These are phyloP conservation scores for Shinisaurus crocodilurus DNA, from an alignment of 2,113 vertebrate genomes.

Conservation along the genomic window DNA sequence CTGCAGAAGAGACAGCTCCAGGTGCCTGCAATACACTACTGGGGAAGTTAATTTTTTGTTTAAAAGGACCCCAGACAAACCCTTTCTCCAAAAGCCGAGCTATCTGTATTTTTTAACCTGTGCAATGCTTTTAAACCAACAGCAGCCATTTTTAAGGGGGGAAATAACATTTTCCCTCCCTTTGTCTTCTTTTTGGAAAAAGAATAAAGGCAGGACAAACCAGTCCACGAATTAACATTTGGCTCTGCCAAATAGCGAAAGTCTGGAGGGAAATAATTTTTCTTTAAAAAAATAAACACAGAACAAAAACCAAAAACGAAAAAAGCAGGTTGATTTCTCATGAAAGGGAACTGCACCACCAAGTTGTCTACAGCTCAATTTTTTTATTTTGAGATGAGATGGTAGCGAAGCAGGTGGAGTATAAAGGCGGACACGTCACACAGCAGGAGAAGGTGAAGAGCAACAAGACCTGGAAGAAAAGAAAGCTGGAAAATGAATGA, in stretches of 20 bases:
- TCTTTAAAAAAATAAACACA: conserved; percentile 52
- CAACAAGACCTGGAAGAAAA: conserved; percentile 93
- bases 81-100: conserved; percentile 42
- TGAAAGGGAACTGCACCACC: conserved; percentile 80
- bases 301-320: conserved; percentile 56
- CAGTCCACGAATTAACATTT: conserved; percentile 68
- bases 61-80: neutral
- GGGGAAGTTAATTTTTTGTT: neutral
- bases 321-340: conserved; percentile 82
- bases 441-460: conserved; percentile 90
- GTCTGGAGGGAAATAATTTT: conserved; percentile 56
- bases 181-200: conserved; percentile 60
- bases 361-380: conserved; percentile 83
- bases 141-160: neutral
- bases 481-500: conserved; percentile 86
- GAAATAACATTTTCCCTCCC: conserved; percentile 32
- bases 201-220: conserved; percentile 39
- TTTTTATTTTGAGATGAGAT: conserved; percentile 87
- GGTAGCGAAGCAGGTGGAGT: conserved; percentile 92
- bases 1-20: neutral
- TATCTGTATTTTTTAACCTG: neutral
- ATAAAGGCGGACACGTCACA: conserved; percentile 84
- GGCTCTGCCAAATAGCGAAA: conserved; percentile 59
- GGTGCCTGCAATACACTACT: neutral
- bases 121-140: neutral